A percentile compares a stretch with the other conserved stretches of the same genome.
phyloP scores from a whole-genome alignment of 2,888 invertebrate species.

The Stenodera caucasica region DNA sequence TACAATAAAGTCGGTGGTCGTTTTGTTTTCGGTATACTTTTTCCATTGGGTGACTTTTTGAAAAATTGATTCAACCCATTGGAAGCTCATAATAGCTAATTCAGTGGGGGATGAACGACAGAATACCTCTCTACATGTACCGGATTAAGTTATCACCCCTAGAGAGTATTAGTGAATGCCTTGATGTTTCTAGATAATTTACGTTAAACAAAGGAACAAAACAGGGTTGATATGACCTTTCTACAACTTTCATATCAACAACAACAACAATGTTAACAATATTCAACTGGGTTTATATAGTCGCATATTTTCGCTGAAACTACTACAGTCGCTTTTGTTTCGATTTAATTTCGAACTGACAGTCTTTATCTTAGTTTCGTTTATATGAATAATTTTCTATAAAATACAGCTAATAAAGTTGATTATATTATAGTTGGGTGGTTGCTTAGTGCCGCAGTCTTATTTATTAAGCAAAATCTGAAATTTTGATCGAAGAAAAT shows the following conservation, averaged over 20 bases:
- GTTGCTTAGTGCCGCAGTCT: background rate
- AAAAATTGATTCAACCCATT: slow-evolving; percentile 40
- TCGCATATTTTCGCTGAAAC: background rate
- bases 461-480: background rate
- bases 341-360: background rate
- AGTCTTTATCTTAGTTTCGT: background rate
- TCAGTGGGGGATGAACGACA: slow-evolving; percentile 41
- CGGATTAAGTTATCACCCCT: slow-evolving; percentile 44
- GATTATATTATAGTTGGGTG: background rate
- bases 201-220: slow-evolving; percentile 41
- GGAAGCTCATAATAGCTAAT: slow-evolving; percentile 38
- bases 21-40: slow-evolving; percentile 24
- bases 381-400: background rate
- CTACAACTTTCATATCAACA: slow-evolving; percentile 4
- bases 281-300: background rate
- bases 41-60: slow-evolving; percentile 35
- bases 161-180: slow-evolving; percentile 41
- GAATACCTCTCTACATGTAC: slow-evolving; percentile 35
- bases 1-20: slow-evolving; percentile 31
- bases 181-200: slow-evolving; percentile 43
- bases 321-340: background rate
- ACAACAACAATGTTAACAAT: slow-evolving; percentile 3
- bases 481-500: background rate
- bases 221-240: slow-evolving; percentile 26
- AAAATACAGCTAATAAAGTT: background rate